Evolutionary conservation across 2,113 vertebrate genomes (phyloP).

Genomic region (Melierax canorus): DNA sequence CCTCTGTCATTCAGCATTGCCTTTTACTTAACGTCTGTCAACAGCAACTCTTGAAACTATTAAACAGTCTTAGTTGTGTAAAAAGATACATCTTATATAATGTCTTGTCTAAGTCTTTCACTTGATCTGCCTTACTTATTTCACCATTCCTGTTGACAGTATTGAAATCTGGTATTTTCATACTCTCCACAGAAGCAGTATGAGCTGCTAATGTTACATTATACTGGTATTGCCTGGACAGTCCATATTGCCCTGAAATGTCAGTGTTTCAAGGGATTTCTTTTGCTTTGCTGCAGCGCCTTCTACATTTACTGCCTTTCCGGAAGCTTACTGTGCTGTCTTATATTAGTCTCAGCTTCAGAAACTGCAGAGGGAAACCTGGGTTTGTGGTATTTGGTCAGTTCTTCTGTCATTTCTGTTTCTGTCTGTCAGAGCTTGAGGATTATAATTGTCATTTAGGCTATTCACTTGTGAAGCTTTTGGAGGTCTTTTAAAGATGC

Average conservation of each 20-base stretch:
- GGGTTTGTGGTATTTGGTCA: neutral
- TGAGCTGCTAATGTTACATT: neutral
- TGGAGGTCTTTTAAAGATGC: neutral
- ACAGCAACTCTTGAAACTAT: neutral
- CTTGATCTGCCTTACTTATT: neutral
- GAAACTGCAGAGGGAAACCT: neutral
- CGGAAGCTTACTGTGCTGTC: neutral
- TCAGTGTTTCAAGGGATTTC: neutral
- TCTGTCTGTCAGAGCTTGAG: neutral
- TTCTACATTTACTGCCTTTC: neutral
- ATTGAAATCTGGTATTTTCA: neutral
- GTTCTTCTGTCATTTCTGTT: neutral
- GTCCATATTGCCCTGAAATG: neutral
- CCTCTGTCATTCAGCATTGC: neutral
- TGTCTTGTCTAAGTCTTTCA: neutral
- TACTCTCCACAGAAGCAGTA: neutral
- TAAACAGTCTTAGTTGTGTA: neutral
- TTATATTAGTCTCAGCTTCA: neutral
- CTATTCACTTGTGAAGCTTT: neutral
- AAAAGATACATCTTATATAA: neutral
- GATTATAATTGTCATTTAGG: neutral
- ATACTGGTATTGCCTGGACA: rapidly evolving
- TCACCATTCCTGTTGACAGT: neutral
- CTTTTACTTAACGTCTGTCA: neutral
- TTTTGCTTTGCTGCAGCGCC: neutral